A percentile compares a stretch with the other conserved stretches of the same genome.
Evolutionary conservation across 2,888 invertebrate species (phyloP).

Genomic region (Seira musarum): DNA sequence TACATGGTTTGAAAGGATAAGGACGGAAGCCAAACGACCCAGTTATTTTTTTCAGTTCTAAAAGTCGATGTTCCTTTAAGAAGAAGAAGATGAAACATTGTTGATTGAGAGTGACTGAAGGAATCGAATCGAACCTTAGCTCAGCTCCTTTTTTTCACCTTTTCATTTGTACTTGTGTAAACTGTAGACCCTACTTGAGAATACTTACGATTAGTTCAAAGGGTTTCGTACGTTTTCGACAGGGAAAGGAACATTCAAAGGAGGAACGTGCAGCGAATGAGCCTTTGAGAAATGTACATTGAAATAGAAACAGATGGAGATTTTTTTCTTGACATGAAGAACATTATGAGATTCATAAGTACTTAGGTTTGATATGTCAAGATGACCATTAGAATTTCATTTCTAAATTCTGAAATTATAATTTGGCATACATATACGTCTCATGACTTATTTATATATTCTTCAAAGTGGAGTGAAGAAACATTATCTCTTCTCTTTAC

Average conservation of each 20-base stretch:
- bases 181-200: neutral
- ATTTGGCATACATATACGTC: no score
- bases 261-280: neutral
- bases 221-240: neutral
- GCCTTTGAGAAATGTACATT: neutral
- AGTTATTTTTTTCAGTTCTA: neutral
- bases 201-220: neutral
- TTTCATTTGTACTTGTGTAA: slow-evolving; percentile 5
- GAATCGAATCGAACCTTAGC: slow-evolving; percentile 20
- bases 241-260: neutral
- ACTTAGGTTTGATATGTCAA: no score
- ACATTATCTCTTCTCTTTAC: no score
- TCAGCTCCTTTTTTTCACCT: no score
- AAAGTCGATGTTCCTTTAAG: neutral
- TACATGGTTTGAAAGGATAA: slow-evolving; percentile 22
- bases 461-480: no score
- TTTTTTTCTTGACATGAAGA: neutral
- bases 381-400: no score
- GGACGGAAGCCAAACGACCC: neutral
- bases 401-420: no score
- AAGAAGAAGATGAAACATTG: slow-evolving; percentile 33
- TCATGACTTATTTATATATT: no score
- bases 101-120: slow-evolving; percentile 55
- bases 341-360: no score
- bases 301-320: neutral